Base-by-base conservation (phyloP, 1,140 invertebrate genomes). In the Drosophila pandora region DNA sequence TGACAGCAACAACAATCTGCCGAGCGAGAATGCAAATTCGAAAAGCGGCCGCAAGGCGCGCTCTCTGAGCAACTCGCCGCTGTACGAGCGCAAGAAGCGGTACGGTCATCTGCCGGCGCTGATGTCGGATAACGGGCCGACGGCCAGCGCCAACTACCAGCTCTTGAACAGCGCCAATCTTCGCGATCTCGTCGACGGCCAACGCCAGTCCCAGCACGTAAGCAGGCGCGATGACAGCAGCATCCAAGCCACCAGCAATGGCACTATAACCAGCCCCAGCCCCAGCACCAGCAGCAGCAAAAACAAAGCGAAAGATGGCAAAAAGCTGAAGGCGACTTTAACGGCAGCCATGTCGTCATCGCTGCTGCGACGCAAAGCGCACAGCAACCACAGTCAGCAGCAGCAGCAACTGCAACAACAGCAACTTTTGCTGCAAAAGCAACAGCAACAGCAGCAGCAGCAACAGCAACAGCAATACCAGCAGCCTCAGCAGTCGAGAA, bases 131-230 rank as follows among this genome's bases (percentile, higher is more conserved):
- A 77, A 83, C 57, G 79, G 83, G 37, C 56, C 76, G 17, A 69
- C 50, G 63, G 83, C 83, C 71, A 59, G 67, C 41, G 68, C 72
- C 13, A 88, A 88, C 72, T 88, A 88, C 79, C 83, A 88, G 61
- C 76, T 88, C 60, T 54, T 88, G 48, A 88, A 88, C 32, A 88
- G 68, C 68, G 63, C 83, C 47, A 88, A 88, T 68, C 45, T 88
- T 34, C 56, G 80, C 39, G 83, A 88, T 79, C 52, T 88, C 48
- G 48, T 73, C 3, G 90, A 90, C 47, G 89, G 89, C 43, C 70
- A 87, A 87, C 76, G 76, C 13, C 69, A 90, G 50, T 87, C 89
- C 47, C 73, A 87, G 63, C 85, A 91, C 90, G 90, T 90, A 76
- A 90, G 90, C 75, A 72, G 90, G 50, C 82, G 90, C 65, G 90